Conservation (phyloP, 2,113 vertebrate species). For the Nansenia antarctica region DNA sequence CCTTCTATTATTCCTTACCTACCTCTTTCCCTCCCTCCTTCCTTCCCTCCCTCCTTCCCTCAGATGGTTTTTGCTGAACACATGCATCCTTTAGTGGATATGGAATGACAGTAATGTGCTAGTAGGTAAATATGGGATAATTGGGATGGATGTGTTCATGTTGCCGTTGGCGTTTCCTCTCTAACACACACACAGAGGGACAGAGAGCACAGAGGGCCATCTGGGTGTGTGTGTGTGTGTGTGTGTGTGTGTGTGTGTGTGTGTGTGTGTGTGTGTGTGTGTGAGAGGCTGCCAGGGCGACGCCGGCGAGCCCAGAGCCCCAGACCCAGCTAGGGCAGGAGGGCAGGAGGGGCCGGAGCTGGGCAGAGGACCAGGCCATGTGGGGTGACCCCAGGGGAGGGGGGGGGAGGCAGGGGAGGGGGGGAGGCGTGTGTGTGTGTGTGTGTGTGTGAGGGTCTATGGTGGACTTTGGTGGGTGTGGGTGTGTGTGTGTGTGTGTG, state of each 20-base stretch:
- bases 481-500: constrained; percentile 1
- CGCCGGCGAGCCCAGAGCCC: not conserved
- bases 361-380: not conserved
- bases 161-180: no score
- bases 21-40: not conserved
- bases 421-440: no score
- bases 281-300: not conserved
- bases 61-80: no score
- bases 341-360: not conserved
- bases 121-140: no score
- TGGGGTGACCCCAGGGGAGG: not conserved
- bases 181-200: no score
- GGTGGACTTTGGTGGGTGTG: no score
- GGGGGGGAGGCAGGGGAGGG: no score
- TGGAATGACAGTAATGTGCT: no score
- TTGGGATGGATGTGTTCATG: no score
- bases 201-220: constrained; percentile 15
- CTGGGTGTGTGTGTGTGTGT: not conserved
- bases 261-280: not conserved
- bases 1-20: not conserved
- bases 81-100: no score
- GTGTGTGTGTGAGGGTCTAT: no score
- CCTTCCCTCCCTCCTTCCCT: no score
- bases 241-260: not conserved
- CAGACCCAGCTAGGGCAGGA: not conserved